A percentile compares a stretch with the other conserved stretches of the same genome.
phyloP scores from a whole-genome alignment of 2,888 invertebrate genomes.

The Heliconius ismenius region DNA sequence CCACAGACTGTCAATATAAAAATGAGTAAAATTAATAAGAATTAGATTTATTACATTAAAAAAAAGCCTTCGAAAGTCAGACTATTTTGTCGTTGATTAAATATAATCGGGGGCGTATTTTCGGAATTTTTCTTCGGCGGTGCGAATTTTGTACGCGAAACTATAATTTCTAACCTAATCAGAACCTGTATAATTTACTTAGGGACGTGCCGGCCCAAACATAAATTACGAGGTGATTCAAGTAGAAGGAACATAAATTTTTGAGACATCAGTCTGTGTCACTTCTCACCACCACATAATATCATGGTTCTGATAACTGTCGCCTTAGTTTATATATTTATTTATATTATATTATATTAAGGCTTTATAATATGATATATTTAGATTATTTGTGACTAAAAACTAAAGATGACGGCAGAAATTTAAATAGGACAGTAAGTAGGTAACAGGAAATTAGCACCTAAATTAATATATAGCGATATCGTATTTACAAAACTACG shows the following conservation, averaged over 20 bases:
- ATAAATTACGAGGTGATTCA: constrained; percentile 83
- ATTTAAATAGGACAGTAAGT: constrained; percentile 51
- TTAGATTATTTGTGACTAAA: constrained; percentile 64
- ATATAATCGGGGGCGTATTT: constrained; percentile 62
- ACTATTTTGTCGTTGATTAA: constrained; percentile 52
- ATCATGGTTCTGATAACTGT: constrained; percentile 77
- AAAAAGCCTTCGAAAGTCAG: constrained; percentile 39
- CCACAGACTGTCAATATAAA: constrained; percentile 16
- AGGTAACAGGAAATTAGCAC: constrained; percentile 69
- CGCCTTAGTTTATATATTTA: constrained; percentile 54
- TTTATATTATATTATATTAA: constrained; percentile 44
- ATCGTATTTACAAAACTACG: constrained; percentile 74
- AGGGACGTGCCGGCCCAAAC: constrained; percentile 64
- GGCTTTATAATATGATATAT: constrained; percentile 44
- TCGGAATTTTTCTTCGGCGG: constrained; percentile 63
- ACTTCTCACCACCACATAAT: constrained; percentile 73
- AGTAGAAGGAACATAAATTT: constrained; percentile 76
- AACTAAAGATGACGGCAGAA: constrained; percentile 51
- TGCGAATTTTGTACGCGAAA: constrained; percentile 65
- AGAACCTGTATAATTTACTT: constrained; percentile 83
- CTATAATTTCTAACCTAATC: constrained; percentile 78
- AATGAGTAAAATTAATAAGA: constrained; percentile 27
- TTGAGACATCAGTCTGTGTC: constrained; percentile 68
- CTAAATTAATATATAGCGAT: constrained; percentile 72
- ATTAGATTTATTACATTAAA: constrained; percentile 35